A percentile compares a stretch with the other conserved stretches of the same genome.
These are phyloP conservation scores for Nomia melanderi DNA, from an alignment of 1,140 invertebrate species.

Conservation along the genomic window DNA sequence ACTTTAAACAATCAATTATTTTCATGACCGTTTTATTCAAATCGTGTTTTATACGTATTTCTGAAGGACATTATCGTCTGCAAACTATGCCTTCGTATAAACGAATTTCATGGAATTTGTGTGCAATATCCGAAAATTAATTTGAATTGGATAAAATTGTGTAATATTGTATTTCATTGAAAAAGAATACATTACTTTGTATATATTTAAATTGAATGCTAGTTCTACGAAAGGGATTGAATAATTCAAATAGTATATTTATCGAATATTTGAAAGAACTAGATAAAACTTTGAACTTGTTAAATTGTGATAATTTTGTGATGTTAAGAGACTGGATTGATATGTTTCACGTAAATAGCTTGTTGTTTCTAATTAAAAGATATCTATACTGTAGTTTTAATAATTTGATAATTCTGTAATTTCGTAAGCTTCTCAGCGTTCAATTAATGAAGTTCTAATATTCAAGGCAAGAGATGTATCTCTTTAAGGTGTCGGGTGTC, in stretches of 20 bases:
- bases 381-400: background rate
- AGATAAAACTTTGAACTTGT: too few relatives aligned
- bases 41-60: background rate
- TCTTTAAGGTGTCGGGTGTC: background rate
- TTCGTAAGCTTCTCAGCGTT: constrained; percentile 9
- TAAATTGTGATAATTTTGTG: too few relatives aligned
- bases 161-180: too few relatives aligned
- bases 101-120: background rate
- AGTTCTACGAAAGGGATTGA: too few relatives aligned
- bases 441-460: constrained; percentile 35
- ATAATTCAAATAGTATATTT: too few relatives aligned
- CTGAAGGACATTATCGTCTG: background rate
- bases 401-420: constrained; percentile 30
- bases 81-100: background rate
- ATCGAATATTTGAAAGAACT: too few relatives aligned
- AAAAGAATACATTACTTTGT: background rate
- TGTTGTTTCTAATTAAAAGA: background rate
- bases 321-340: too few relatives aligned
- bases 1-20: too few relatives aligned
- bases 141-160: background rate
- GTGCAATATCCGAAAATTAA: background rate
- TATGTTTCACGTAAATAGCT: too few relatives aligned
- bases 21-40: background rate
- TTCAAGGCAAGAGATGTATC: background rate
- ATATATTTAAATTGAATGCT: background rate